phyloP scores from a whole-genome alignment of 2,888 invertebrate genomes.

The Clistopyga incitator region DNA sequence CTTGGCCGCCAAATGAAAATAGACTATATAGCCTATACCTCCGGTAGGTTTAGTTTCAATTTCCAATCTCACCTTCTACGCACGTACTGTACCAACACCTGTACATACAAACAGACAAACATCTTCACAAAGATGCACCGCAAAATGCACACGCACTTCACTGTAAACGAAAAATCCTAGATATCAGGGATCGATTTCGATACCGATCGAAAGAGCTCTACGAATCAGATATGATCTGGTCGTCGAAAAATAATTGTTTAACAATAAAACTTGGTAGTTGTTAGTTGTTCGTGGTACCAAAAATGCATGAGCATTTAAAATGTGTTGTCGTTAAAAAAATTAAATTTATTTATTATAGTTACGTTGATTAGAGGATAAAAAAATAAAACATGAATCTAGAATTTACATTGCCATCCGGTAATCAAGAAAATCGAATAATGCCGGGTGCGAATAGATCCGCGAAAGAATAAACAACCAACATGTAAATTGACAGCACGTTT shows the following conservation, averaged over 20 bases:
- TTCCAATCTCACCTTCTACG: slow-evolving; percentile 39
- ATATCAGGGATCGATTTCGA: too few species aligned
- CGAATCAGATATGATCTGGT: background rate
- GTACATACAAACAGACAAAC: slow-evolving; percentile 14
- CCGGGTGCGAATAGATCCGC: background rate
- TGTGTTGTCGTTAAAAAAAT: background rate
- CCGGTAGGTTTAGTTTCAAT: slow-evolving; percentile 44
- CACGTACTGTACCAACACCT: slow-evolving; percentile 37
- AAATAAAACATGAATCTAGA: background rate
- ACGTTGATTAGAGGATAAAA: background rate
- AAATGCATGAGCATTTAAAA: background rate
- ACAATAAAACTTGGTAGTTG: too few species aligned
- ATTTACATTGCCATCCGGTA: background rate
- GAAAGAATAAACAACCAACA: background rate
- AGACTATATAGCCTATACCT: slow-evolving; percentile 19
- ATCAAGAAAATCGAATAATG: background rate
- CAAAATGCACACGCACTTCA: slow-evolving; percentile 20
- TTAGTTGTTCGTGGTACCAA: too few species aligned
- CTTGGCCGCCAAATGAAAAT: slow-evolving; percentile 15
- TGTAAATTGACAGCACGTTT: background rate
- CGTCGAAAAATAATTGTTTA: background rate
- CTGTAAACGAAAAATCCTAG: too few species aligned
- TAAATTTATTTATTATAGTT: background rate
- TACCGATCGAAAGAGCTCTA: too few species aligned
- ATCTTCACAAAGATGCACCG: slow-evolving; percentile 13